These are phyloP conservation scores for Drosophila colorata DNA, from an alignment of 2,888 invertebrate genomes.

Conservation along the genomic window DNA sequence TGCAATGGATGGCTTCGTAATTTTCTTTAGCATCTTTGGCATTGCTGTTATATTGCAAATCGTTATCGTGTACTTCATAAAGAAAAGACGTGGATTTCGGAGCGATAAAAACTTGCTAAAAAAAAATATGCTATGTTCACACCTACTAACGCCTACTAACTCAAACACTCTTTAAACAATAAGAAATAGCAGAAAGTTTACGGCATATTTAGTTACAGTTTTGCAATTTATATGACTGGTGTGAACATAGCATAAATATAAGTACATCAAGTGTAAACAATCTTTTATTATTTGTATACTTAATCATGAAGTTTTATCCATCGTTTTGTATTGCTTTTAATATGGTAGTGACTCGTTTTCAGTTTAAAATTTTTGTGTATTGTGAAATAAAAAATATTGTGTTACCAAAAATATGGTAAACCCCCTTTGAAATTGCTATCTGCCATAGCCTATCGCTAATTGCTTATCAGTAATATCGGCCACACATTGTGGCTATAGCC, in stretches of 20 bases:
- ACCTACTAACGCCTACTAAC: too few relatives aligned
- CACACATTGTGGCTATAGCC: neutral
- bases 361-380: too few relatives aligned
- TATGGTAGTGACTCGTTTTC: too few relatives aligned
- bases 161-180: too few relatives aligned
- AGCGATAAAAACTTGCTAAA: neutral
- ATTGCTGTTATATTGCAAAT: neutral
- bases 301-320: neutral
- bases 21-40: neutral
- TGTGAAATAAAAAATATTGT: too few relatives aligned
- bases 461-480: conserved; percentile 7
- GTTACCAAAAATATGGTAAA: neutral
- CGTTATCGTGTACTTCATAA: neutral
- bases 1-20: neutral
- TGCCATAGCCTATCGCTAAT: neutral
- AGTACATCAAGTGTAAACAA: neutral
- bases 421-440: neutral
- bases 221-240: too few relatives aligned
- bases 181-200: too few relatives aligned
- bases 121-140: too few relatives aligned
- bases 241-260: too few relatives aligned
- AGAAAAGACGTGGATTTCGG: too few relatives aligned
- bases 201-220: too few relatives aligned
- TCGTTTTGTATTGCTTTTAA: too few relatives aligned
- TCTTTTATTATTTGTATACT: neutral